phyloP scores from a whole-genome alignment of 2,113 vertebrate genomes.

The Rhipidura dahli region DNA sequence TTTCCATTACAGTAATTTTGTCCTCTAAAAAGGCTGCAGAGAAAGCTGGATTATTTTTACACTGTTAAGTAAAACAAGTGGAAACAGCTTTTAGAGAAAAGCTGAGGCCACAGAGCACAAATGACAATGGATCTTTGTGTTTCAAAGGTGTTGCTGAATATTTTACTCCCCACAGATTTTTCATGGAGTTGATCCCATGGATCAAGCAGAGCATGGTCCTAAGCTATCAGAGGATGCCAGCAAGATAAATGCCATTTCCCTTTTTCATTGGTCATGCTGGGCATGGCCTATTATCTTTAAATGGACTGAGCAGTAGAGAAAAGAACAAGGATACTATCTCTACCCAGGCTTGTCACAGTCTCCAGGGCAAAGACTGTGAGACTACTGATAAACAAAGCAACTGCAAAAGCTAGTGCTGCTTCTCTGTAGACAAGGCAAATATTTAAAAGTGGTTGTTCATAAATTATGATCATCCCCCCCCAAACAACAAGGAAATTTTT shows the following conservation, averaged over 20 bases:
- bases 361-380: constrained; percentile 8
- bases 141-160: constrained; percentile 28
- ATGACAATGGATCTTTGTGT: constrained; percentile 9
- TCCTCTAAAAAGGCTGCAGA: not conserved
- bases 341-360: not conserved
- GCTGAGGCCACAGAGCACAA: constrained; percentile 15
- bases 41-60: constrained; percentile 26
- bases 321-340: constrained; percentile 35
- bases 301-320: not conserved
- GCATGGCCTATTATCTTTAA: constrained; percentile 39
- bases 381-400: constrained; percentile 30
- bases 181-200: not conserved
- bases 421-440: not conserved
- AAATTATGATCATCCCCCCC: not conserved
- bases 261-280: constrained; percentile 37
- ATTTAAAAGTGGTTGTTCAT: not conserved
- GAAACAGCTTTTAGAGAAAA: constrained; percentile 5
- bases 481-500: constrained; percentile 3
- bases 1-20: constrained; percentile 13
- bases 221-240: constrained; percentile 12
- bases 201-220: constrained; percentile 18
- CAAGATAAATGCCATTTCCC: constrained; percentile 23
- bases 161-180: not conserved
- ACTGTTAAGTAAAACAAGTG: not conserved
- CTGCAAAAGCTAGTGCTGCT: not conserved